Evolutionary conservation across 2,113 vertebrate genomes (phyloP), one percentile per base, ranked within the genome.

Genomic region (Microcebus lehilahytsara): DNA sequence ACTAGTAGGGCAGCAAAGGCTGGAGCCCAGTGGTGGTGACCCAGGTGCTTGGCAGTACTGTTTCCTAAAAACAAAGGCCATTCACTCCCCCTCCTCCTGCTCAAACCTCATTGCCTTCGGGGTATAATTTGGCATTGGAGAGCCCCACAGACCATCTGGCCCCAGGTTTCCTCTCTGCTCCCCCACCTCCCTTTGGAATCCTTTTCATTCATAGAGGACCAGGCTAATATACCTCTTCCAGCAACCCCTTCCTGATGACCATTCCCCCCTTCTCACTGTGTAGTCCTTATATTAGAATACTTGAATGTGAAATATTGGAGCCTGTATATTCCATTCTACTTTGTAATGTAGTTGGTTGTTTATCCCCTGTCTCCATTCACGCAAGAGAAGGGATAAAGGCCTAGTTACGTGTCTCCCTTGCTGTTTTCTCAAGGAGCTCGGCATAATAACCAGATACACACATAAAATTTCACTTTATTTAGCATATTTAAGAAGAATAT

Each of bases 401-500:
- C 20, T 60, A 74, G 12, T 66, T 71, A 25, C 60, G 32, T 51
- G 80, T 64, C 20, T 79, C 7, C 12, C 34, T 96, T 9, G 4
- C 42, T 27, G 20, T 96, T 32, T 77, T 42, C 67, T 91, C 62
- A 89, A n/a, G 20, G 20, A 96, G 6, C 5, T 78, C 4, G 4
- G 40, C 37, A 93, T 19, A 94, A 80, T 34, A 62, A 94, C 71
- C 53, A 97, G 81, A 84, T 89, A 56, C 69, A 93, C 69, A 81
- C 96, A 58, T 89, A 89, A 97, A 97, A 97, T 97, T 94, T 87
- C 66, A 93, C 93, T 98, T 98, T 98, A 98, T 97, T 98, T 94
- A 98, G 91, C 69, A 95, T 97, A 89, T 96, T 97, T 97, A 89
- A 96, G 96, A 97, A 96, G 91, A 95, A 95, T 93, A 92, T 92